phyloP scores from a whole-genome alignment of 2,888 invertebrate genomes.

The Tinea semifulvella region DNA sequence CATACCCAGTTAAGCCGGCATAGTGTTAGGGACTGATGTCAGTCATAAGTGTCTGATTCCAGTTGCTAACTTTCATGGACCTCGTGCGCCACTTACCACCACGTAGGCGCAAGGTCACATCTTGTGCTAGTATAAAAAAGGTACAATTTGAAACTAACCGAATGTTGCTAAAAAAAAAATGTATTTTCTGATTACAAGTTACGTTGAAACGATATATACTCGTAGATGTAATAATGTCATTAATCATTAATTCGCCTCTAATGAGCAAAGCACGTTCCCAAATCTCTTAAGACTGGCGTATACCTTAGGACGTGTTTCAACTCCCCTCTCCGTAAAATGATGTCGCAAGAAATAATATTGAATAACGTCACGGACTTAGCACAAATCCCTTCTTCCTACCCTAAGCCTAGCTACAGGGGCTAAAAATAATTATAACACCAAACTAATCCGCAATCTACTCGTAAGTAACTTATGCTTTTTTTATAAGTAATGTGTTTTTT shows the following conservation, averaged over 20 bases:
- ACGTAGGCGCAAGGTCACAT: too few species aligned
- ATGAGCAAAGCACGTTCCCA: background rate
- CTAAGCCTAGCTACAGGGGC: conserved; percentile 48
- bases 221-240: background rate
- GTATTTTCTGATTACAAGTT: too few species aligned
- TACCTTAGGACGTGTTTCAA: background rate
- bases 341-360: conserved; percentile 47
- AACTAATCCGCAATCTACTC: background rate
- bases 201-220: too few species aligned
- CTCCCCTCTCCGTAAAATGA: conserved; percentile 11
- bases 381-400: conserved; percentile 56
- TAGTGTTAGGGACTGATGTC: too few species aligned
- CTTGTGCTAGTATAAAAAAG: too few species aligned
- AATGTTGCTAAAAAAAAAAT: too few species aligned
- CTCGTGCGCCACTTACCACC: too few species aligned
- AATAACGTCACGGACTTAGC: conserved; percentile 47
- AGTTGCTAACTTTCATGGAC: too few species aligned
- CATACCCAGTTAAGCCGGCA: too few species aligned
- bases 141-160: too few species aligned
- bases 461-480: background rate
- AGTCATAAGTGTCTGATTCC: too few species aligned
- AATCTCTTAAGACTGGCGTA: background rate
- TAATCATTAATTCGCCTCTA: conserved; percentile 9
- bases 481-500: too few species aligned
- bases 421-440: conserved; percentile 42